Base-by-base conservation (phyloP, 2,113 vertebrate genomes). In the Physeter macrocephalus region DNA sequence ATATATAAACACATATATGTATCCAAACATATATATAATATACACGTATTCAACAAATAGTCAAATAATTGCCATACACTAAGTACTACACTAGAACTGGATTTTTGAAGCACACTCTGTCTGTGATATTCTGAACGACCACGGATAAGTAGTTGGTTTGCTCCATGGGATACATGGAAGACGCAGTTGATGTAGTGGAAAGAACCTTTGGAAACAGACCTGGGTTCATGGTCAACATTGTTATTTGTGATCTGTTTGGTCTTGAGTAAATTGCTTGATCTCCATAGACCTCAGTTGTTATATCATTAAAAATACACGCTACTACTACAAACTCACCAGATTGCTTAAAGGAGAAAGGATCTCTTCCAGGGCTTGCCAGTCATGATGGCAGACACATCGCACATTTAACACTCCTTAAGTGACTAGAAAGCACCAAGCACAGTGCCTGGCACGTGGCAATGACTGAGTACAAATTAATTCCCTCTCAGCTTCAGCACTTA, bases 151-250 rank as follows among this genome's bases (percentile, higher is more conserved):
- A 46, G 31, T 85, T 9, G 41, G 10, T 93, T 88, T 9, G 2
- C 21, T 59, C 31, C 7, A 1, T 39, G 27, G 18, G 12, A 34
- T 52, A 11, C 5, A 3, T 6, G 15, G 49, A 77, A 46, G 34
- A 46, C 29, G 7, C 15, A 36, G 21, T 54, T 46, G 15, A 71
- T 34, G 2, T 14, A 4, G 17, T 41, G 3, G 75, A 46, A 81
- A 34, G 71, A 46, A 21, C 14, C 46, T 94, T 90, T 94, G 46
- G 92, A 93, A 92, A 85, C 41, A 89, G 71, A 75, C 34, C 83
- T 84, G 39, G 25, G 39, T 46, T 84, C 31, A 8, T 36, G 31
- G 57, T 54, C 52, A 61, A 10, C 8, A 31, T 23, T 57, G 39
- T 74, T 39, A 71, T 86, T 77, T 82, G 21, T 23, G 0, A 41